A percentile compares a stretch with the other conserved stretches of the same genome.
Conservation (phyloP, 2,797 vertebrate genomes). For the Chrysocyon brachyurus region DNA sequence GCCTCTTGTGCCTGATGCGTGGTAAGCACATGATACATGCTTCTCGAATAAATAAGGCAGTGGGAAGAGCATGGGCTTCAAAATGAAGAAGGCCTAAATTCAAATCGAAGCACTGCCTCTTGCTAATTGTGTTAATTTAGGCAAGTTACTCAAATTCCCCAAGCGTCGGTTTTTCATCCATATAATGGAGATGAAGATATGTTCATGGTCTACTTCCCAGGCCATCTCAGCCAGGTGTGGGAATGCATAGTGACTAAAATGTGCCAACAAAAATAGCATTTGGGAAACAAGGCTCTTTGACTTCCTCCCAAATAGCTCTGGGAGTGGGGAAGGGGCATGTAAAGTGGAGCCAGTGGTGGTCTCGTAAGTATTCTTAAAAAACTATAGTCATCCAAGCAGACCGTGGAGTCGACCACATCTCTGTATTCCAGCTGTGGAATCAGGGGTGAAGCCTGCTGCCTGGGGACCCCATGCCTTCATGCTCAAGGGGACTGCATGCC, state of each 20-base stretch:
- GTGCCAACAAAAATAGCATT: not conserved
- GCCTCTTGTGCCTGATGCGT: not conserved
- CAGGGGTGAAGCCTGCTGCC: not conserved
- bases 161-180: not conserved
- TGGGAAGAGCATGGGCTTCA: not conserved
- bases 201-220: not conserved
- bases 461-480: not conserved
- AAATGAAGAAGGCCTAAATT: slow-evolving; percentile 18
- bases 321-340: not conserved
- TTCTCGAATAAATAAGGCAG: not conserved
- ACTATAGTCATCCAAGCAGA: not conserved
- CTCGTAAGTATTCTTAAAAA: not conserved
- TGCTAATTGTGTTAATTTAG: slow-evolving; percentile 33
- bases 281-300: slow-evolving; percentile 28
- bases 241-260: not conserved
- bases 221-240: not conserved
- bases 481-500: not conserved
- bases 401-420: not conserved
- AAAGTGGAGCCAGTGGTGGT: not conserved
- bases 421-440: not conserved
- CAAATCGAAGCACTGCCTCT: not conserved
- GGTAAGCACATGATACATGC: not conserved
- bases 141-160: not conserved
- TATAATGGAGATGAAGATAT: slow-evolving; percentile 35
- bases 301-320: slow-evolving; percentile 19